A percentile compares a stretch with the other conserved stretches of the same genome.
phyloP scores from a whole-genome alignment of 2,888 invertebrate genomes.

The Habroteleia sp. region DNA sequence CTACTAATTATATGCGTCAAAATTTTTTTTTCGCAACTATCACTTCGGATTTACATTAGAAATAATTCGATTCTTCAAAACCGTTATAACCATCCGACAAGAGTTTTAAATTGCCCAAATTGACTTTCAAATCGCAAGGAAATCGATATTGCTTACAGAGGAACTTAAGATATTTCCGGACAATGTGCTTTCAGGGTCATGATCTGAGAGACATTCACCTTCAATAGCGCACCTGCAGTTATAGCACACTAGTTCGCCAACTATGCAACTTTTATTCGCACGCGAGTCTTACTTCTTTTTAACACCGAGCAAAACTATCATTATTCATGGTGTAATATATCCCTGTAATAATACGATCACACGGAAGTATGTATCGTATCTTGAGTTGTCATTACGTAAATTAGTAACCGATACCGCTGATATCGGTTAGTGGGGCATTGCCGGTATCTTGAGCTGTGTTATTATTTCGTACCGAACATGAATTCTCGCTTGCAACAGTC shows the following conservation, averaged over 20 bases:
- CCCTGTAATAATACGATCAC: slow-evolving; percentile 40
- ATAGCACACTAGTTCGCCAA: slow-evolving; percentile 20
- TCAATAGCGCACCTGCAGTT: slow-evolving; percentile 45
- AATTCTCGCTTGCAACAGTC: too few species aligned
- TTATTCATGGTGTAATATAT: slow-evolving; percentile 54
- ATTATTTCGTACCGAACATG: too few species aligned
- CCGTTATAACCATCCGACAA: too few species aligned
- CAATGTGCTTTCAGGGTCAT: slow-evolving; percentile 48
- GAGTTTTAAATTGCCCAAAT: too few species aligned
- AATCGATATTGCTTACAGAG: slow-evolving; percentile 13
- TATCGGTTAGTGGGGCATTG: slow-evolving; percentile 57
- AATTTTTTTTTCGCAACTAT: too few species aligned
- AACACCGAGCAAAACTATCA: slow-evolving; percentile 28
- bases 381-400: slow-evolving; percentile 55
- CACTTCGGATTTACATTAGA: too few species aligned
- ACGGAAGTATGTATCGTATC: slow-evolving; percentile 44
- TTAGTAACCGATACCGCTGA: slow-evolving; percentile 37
- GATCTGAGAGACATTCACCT: slow-evolving; percentile 57
- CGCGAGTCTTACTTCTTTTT: slow-evolving; percentile 32
- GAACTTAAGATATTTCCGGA: slow-evolving; percentile 3
- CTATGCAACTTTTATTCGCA: slow-evolving; percentile 50
- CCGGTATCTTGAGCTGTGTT: slow-evolving; percentile 11
- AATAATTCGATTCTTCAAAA: too few species aligned
- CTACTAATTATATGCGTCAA: too few species aligned
- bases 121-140: slow-evolving; percentile 26